Evolutionary conservation across 2,797 vertebrate genomes (phyloP).

Genomic region (Protosalanx chinensis): DNA sequence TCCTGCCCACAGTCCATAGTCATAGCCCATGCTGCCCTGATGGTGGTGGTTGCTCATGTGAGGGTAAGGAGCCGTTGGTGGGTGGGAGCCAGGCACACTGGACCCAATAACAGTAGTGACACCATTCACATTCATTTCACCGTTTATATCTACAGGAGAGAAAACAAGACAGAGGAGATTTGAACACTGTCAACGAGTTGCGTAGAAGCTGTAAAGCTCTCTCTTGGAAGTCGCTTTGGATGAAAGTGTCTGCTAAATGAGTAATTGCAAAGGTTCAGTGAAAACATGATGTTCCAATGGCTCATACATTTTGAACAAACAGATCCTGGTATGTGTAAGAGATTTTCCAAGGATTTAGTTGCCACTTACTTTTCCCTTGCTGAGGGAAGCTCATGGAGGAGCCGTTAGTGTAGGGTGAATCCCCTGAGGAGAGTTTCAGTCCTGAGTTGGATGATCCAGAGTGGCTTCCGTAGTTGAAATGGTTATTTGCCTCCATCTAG

Average conservation of each 20-base stretch:
- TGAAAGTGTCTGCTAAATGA: not conserved
- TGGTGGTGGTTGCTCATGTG: slow-evolving; percentile 81
- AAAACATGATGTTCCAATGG: not conserved
- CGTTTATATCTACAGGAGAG: slow-evolving; percentile 84
- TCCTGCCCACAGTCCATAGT: slow-evolving; percentile 86
- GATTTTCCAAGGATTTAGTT: not conserved
- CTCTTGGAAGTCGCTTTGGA: too few relatives aligned
- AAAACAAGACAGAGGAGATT: slow-evolving; percentile 1
- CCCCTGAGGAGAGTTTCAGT: slow-evolving; percentile 94
- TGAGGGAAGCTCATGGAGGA: slow-evolving; percentile 88
- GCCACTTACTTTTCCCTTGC: slow-evolving; percentile 89
- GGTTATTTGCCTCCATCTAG: slow-evolving; percentile 96
- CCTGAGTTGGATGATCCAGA: slow-evolving; percentile 88
- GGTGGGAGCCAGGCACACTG: slow-evolving; percentile 82
- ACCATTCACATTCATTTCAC: slow-evolving; percentile 97
- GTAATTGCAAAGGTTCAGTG: not conserved
- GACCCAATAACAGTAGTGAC: slow-evolving; percentile 94
- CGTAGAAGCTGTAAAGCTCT: too few relatives aligned
- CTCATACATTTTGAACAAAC: not conserved
- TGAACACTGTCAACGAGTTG: not conserved
- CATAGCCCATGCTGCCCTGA: slow-evolving; percentile 80
- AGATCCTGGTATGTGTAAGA: not conserved
- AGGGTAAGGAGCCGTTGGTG: slow-evolving; percentile 76
- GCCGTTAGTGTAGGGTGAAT: slow-evolving; percentile 88
- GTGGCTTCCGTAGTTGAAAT: slow-evolving; percentile 90